Conservation (phyloP, 2,797 vertebrate species). For the Falco naumanni region DNA sequence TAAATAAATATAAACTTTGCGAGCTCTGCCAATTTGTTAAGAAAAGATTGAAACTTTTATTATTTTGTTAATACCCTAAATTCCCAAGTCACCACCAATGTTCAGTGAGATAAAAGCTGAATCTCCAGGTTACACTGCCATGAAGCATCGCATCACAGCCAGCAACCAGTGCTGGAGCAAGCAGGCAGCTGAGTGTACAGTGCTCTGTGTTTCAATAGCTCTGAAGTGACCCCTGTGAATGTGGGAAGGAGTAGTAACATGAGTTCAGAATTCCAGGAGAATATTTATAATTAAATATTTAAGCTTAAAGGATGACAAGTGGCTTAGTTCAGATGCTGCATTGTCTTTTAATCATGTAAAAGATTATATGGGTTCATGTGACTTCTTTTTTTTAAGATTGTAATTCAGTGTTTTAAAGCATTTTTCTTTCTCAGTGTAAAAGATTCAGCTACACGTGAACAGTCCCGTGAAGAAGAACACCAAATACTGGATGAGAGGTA, state of each 20-base stretch:
- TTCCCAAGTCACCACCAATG: not conserved
- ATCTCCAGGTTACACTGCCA: not conserved
- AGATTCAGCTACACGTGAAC: too few species aligned
- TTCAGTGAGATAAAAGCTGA: not conserved
- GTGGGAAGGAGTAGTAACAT: not conserved
- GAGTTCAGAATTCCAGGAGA: not conserved
- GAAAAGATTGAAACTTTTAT: not conserved
- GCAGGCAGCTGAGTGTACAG: not conserved
- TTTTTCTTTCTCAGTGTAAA: not conserved
- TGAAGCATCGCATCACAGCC: not conserved
- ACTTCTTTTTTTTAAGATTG: not conserved
- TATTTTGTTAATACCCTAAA: not conserved
- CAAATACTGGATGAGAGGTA: too few species aligned
- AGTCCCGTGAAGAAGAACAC: too few species aligned
- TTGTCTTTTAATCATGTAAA: not conserved
- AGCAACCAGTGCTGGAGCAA: not conserved
- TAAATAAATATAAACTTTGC: not conserved
- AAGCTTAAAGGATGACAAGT: not conserved
- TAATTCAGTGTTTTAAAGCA: not conserved
- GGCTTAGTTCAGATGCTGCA: not conserved
- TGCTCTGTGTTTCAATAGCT: not conserved
- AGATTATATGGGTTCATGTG: not conserved
- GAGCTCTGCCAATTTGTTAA: not conserved
- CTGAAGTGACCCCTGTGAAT: not conserved
- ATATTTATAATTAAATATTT: not conserved